phyloP scores from a whole-genome alignment of 2,888 invertebrate genomes.

The Noctua pronuba region DNA sequence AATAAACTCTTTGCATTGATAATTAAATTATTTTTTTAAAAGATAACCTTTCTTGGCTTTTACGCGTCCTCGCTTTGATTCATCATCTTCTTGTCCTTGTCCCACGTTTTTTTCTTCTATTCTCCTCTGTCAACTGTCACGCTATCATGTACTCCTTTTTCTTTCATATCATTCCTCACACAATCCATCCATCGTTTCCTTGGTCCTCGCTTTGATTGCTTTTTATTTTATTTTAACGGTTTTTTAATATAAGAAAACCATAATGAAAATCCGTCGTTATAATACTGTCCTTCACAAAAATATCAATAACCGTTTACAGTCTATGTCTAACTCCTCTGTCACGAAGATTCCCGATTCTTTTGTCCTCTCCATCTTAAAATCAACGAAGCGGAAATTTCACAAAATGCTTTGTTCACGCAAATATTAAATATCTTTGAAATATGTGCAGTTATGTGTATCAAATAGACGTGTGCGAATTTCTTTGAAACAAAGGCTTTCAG shows the following conservation, averaged over 20 bases:
- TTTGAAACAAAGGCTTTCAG: slow-evolving; percentile 51
- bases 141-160: too few species aligned
- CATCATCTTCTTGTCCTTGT: too few species aligned
- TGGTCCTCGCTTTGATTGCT: not conserved
- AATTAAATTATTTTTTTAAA: not conserved
- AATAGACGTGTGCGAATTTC: slow-evolving; percentile 52
- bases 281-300: slow-evolving; percentile 13
- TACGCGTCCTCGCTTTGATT: not conserved
- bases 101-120: too few species aligned
- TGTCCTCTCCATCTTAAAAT: slow-evolving; percentile 47
- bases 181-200: too few species aligned
- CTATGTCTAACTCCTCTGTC: slow-evolving; percentile 23
- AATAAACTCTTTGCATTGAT: not conserved
- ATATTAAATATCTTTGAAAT: slow-evolving; percentile 50
- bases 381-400: slow-evolving; percentile 57
- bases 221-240: not conserved
- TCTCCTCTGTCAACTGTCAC: too few species aligned
- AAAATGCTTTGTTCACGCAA: slow-evolving; percentile 35
- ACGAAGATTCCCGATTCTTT: slow-evolving; percentile 21
- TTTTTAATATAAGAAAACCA: not conserved
- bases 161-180: too few species aligned
- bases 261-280: not conserved
- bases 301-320: slow-evolving; percentile 37
- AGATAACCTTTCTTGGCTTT: not conserved
- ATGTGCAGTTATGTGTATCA: slow-evolving; percentile 50